Percentiles rank a stretch among this genome's conserved stretches.
Evolutionary conservation across 1,140 invertebrate species (phyloP).

Genomic region (Drosophila malerkotliana): DNA sequence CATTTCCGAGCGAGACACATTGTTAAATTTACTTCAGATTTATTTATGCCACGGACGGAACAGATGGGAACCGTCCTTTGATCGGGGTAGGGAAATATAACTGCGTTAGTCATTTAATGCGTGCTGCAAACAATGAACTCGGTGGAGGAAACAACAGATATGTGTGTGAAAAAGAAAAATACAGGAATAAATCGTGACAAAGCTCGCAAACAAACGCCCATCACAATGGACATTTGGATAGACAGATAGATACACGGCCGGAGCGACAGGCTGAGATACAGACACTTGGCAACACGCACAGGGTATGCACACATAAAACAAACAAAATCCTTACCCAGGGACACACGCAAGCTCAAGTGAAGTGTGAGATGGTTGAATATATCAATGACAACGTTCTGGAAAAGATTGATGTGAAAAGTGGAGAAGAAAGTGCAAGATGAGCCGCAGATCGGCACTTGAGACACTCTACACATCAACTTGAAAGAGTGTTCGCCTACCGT

Average conservation of each 20-base stretch:
- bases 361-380: conserved; percentile 51
- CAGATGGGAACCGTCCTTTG: conserved; percentile 18
- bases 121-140: conserved; percentile 72
- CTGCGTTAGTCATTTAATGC: conserved; percentile 65
- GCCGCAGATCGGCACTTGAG: conserved; percentile 39
- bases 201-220: conserved; percentile 70
- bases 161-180: conserved; percentile 33
- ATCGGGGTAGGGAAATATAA: conserved; percentile 38
- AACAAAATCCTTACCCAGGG: conserved; percentile 58
- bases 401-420: conserved; percentile 38
- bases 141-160: conserved; percentile 15
- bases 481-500: conserved; percentile 9
- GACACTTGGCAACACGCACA: conserved; percentile 39
- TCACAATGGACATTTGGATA: conserved; percentile 75
- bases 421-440: conserved; percentile 10
- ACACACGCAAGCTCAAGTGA: conserved; percentile 55
- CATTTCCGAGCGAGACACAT: conserved; percentile 82
- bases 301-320: conserved; percentile 60
- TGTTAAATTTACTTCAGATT: conserved; percentile 83
- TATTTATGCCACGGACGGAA: conserved; percentile 67
- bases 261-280: conserved; percentile 54
- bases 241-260: conserved; percentile 64
- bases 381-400: conserved; percentile 49
- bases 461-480: conserved; percentile 7
- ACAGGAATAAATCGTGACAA: conserved; percentile 79